Evolutionary conservation across 2,113 vertebrate genomes (phyloP).

Genomic region (Chlamydotis undulata): DNA sequence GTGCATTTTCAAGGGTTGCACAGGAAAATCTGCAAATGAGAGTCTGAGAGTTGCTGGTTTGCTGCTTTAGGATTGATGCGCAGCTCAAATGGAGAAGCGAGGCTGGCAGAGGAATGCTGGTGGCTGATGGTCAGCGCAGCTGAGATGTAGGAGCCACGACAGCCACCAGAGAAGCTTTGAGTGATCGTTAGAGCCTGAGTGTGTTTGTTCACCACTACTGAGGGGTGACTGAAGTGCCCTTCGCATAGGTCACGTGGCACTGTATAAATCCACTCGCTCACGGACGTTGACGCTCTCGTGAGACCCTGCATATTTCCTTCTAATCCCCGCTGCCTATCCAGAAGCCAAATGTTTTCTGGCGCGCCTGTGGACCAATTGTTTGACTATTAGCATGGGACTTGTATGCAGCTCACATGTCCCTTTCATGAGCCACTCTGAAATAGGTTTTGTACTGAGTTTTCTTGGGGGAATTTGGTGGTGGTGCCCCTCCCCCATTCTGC

Average conservation of each 20-base stretch:
- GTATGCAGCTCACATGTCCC: background rate
- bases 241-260: accelerated
- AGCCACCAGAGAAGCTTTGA: accelerated
- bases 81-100: background rate
- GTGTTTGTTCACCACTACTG: accelerated
- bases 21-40: background rate
- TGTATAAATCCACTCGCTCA: accelerated
- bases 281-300: background rate
- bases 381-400: background rate
- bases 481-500: background rate
- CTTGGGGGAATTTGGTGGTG: background rate
- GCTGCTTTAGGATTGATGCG: background rate
- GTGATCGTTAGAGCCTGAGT: accelerated
- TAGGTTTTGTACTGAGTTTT: background rate
- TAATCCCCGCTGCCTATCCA: background rate
- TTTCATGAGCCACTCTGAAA: background rate
- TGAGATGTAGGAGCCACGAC: accelerated
- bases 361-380: background rate
- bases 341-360: background rate
- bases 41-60: background rate
- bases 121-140: background rate
- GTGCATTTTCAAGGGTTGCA: background rate
- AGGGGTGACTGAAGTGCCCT: background rate
- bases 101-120: background rate
- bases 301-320: background rate